These are phyloP conservation scores for Gymnorhina tibicen DNA, from an alignment of 2,113 vertebrate genomes.

Conservation along the genomic window DNA sequence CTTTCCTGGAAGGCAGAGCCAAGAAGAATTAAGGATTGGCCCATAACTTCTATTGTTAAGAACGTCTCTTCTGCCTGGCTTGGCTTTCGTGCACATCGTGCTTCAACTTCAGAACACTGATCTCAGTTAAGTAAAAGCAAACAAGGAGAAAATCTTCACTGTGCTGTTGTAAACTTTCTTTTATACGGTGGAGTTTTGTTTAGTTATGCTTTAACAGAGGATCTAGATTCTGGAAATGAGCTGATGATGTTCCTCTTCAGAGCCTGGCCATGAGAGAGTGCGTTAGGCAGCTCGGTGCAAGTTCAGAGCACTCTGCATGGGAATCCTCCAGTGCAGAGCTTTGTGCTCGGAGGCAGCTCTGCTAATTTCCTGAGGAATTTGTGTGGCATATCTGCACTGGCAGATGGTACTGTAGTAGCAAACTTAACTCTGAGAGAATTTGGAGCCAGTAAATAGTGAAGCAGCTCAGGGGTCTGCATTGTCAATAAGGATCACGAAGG, in stretches of 20 bases:
- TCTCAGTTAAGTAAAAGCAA: not conserved
- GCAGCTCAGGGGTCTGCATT: not conserved
- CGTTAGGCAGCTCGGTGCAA: not conserved
- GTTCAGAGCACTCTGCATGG: not conserved
- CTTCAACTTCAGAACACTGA: not conserved
- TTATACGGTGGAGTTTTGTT: not conserved
- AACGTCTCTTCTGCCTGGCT: not conserved
- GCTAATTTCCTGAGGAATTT: not conserved
- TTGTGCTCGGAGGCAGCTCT: not conserved
- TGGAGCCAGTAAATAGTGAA: not conserved
- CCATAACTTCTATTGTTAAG: not conserved
- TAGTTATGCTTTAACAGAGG: not conserved
- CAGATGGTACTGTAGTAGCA: not conserved
- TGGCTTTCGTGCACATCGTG: not conserved
- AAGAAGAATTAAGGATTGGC: not conserved
- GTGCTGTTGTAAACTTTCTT: not conserved
- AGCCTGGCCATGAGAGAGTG: not conserved
- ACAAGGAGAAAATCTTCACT: not conserved
- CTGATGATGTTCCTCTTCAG: not conserved
- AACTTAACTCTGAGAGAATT: not conserved
- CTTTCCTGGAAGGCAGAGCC: not conserved
- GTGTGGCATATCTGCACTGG: not conserved
- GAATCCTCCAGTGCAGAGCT: not conserved
- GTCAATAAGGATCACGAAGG: not conserved
- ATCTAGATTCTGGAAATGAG: not conserved